Conservation (phyloP, 2,113 vertebrate genomes). For the Bufo bufo region DNA sequence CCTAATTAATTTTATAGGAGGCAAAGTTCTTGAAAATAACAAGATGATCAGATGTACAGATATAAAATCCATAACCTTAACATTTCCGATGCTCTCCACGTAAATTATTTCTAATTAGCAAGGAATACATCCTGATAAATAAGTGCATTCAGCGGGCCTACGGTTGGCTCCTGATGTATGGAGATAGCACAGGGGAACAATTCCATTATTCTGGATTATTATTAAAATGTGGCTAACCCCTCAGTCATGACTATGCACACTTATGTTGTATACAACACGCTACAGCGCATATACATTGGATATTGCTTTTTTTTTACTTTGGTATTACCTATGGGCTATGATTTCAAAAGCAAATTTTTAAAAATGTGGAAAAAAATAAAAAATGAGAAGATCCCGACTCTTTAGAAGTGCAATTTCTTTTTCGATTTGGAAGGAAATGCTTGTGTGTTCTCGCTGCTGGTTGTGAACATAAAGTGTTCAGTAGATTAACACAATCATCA, state of each 20-base stretch:
- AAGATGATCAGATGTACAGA: conserved; percentile 84
- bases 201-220: conserved; percentile 64
- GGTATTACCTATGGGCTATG: no score
- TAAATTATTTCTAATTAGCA: conserved; percentile 85
- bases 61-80: conserved; percentile 84
- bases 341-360: no score
- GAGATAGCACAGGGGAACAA: conserved; percentile 56
- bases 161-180: conserved; percentile 64
- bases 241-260: conserved; percentile 64
- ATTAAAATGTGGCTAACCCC: conserved; percentile 65
- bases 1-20: conserved; percentile 87
- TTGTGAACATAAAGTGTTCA: not conserved
- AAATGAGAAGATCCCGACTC: no score
- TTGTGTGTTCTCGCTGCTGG: not conserved
- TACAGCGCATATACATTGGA: not conserved
- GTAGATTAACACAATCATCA: conserved; percentile 34
- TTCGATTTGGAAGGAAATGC: no score
- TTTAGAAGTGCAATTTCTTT: no score
- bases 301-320: no score
- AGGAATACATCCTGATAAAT: conserved; percentile 76
- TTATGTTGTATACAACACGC: conserved; percentile 42
- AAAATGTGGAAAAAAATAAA: not conserved
- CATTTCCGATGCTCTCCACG: conserved; percentile 76
- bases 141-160: conserved; percentile 71
- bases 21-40: conserved; percentile 85